Conservation (phyloP, 1,140 invertebrate species). For the Caerostris darwini region DNA sequence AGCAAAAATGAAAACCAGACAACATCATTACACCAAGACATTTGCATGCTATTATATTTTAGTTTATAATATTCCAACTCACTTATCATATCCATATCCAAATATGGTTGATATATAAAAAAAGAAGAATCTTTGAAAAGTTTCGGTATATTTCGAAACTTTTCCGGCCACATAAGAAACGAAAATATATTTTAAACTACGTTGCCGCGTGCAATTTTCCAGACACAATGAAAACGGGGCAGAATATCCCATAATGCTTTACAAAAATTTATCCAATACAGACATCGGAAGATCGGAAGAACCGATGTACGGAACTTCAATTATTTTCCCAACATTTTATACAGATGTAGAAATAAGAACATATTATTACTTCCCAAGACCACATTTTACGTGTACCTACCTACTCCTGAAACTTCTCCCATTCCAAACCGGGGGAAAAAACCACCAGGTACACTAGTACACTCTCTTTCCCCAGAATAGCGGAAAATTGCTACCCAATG, state of each 20-base stretch:
- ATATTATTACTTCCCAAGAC: conserved; percentile 49
- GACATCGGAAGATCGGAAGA: not conserved
- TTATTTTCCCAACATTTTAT: conserved; percentile 61
- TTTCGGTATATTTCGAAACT: too few relatives aligned
- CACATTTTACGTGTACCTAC: conserved; percentile 59
- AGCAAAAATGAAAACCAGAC: too few relatives aligned
- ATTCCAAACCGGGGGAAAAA: conserved; percentile 23
- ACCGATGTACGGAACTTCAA: not conserved
- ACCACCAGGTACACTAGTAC: conserved; percentile 12
- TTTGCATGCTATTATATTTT: too few relatives aligned
- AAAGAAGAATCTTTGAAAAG: too few relatives aligned
- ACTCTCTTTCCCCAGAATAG: conserved; percentile 26
- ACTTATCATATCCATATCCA: too few relatives aligned
- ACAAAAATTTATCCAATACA: not conserved
- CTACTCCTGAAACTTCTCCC: conserved; percentile 7
- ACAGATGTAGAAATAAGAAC: conserved; percentile 39
- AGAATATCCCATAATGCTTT: not conserved
- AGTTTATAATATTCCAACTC: too few relatives aligned
- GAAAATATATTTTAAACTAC: not conserved
- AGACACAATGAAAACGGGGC: not conserved
- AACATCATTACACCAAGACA: too few relatives aligned
- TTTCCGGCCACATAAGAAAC: too few relatives aligned
- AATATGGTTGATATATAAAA: too few relatives aligned
- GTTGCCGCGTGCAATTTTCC: not conserved
- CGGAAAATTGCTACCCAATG: conserved; percentile 73